Base-by-base conservation (phyloP, 2,888 invertebrate species). In the Amblyteles armatorius region DNA sequence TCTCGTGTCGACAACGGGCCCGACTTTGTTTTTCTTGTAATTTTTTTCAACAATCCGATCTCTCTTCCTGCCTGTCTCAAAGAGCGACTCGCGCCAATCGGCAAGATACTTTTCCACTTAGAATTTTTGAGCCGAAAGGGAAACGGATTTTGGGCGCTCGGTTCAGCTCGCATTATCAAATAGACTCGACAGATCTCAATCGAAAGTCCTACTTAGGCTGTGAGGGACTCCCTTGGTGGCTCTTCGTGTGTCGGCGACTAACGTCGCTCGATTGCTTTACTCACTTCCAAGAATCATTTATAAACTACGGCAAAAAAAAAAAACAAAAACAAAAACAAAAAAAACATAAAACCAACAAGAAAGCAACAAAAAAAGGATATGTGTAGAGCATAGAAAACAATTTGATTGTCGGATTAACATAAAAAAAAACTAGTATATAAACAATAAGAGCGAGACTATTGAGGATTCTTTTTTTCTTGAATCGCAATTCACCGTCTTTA, bases 161-260 rank as follows among this genome's bases (percentile, higher is more conserved):
- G 84, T 88, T 85, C 16, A 87, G 85, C 86, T 84, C 80, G 76
- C 74, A 72, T 82, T 83, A 88, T 88, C 79, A 87, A 86, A 86
- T 86, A 88, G 84, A 87, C 79, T 79, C 72, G 60, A 86, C 89
- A 91, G 90, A 91, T 92, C 91, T 92, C 90, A 87, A 90, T 86
- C 87, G 86, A 89, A 91, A 90, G 89, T 90, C 88, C 90, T 89
- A 87, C 83, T 86, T 88, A 87, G 91, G 90, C 92, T 90, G 90
- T 90, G 90, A 92, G 89, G 88, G 90, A 90, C 88, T 90, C 83
- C 87, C 88, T 89, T 86, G 86, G 74, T 73, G 86, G 78, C 85
- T 90, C 88, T 86, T 74, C 71, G 72, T 57, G 84, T 74, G 86
- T 77, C 81, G 67, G 73, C 78, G 80, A 65, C 68, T 77, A 88